Conservation (phyloP, 2,797 vertebrate genomes). For the Epinephelus malabaricus region DNA sequence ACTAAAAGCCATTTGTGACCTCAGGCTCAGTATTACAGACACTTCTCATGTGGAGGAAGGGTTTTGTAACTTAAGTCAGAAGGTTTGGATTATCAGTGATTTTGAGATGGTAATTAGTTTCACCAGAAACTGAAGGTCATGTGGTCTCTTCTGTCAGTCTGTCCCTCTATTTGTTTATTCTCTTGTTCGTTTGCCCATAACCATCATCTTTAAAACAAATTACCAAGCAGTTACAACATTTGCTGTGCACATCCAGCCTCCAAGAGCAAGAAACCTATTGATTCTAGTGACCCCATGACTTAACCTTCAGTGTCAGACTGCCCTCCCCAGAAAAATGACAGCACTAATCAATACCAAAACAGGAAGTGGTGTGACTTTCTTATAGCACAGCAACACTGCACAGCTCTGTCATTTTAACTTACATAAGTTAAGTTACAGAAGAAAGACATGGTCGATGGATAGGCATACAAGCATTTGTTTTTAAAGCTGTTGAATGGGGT, state of each 20-base stretch:
- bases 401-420: too few relatives aligned
- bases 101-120: slow-evolving; percentile 34
- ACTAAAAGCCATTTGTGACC: slow-evolving; percentile 42
- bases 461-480: too few relatives aligned
- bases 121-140: background rate
- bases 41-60: slow-evolving; percentile 14
- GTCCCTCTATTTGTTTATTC: slow-evolving; percentile 3
- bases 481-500: too few relatives aligned
- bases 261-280: background rate
- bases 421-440: background rate
- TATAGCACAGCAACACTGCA: background rate
- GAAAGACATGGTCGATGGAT: background rate
- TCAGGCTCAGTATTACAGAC: slow-evolving; percentile 27
- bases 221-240: background rate
- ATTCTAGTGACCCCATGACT: background rate
- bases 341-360: background rate
- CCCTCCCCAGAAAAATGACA: background rate
- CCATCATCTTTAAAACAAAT: background rate
- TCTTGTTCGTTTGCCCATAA: background rate
- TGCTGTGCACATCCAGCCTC: background rate
- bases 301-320: background rate
- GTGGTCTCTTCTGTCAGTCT: background rate
- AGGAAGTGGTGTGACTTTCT: background rate
- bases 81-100: slow-evolving; percentile 28
- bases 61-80: slow-evolving; percentile 36